These are phyloP conservation scores for Rhabdomys dilectus DNA, from an alignment of 2,113 vertebrate genomes.

Conservation along the genomic window DNA sequence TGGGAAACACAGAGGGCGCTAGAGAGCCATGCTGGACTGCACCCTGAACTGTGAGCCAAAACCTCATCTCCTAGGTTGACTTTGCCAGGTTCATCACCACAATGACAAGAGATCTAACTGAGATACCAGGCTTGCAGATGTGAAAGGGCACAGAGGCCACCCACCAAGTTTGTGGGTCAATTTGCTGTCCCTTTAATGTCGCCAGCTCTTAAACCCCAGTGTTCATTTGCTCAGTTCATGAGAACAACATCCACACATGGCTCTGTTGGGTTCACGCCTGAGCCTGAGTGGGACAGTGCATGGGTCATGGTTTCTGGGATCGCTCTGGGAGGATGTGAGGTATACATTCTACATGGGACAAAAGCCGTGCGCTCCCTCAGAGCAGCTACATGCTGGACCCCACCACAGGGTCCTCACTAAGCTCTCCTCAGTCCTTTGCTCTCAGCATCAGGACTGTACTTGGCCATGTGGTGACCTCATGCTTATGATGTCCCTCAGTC, in stretches of 20 bases:
- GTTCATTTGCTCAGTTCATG: background rate
- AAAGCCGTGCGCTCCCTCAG: background rate
- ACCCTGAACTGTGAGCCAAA: background rate
- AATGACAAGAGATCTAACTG: background rate
- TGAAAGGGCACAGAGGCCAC: background rate
- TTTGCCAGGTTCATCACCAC: background rate
- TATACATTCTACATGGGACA: background rate
- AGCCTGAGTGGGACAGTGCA: background rate
- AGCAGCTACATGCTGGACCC: background rate
- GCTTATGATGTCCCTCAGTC: background rate
- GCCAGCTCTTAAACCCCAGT: background rate
- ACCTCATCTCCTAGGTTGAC: background rate
- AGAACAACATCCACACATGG: no score
- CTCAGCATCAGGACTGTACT: background rate
- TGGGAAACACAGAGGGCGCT: background rate
- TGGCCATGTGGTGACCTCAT: background rate
- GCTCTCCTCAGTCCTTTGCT: background rate
- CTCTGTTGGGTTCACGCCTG: background rate
- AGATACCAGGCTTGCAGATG: no score
- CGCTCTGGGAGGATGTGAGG: background rate
- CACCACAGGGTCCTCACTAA: background rate
- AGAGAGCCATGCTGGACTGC: background rate
- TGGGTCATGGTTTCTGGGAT: background rate
- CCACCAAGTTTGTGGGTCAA: background rate
- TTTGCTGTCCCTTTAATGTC: background rate